Percentiles rank a stretch among this genome's conserved stretches.
These are phyloP conservation scores for Hippocampus barbouri DNA, from an alignment of 2,113 vertebrate species.

Conservation along the genomic window DNA sequence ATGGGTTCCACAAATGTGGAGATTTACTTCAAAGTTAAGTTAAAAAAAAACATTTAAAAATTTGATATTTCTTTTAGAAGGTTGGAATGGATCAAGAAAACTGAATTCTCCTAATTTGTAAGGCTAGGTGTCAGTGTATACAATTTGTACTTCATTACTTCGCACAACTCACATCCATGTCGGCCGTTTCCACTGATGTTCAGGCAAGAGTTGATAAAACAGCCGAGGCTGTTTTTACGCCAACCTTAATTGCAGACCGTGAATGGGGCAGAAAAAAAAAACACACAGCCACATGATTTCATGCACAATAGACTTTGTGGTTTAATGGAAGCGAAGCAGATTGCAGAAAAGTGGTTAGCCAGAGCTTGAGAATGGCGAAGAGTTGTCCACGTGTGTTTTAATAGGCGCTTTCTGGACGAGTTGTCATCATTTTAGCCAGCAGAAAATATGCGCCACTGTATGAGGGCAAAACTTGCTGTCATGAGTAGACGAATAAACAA, in stretches of 20 bases:
- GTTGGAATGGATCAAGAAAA: too few relatives aligned
- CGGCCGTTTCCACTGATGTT: not conserved
- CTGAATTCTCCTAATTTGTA: not conserved
- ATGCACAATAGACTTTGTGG: slow-evolving; percentile 32
- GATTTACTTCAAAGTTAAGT: too few relatives aligned
- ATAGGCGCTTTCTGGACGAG: slow-evolving; percentile 61
- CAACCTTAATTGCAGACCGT: slow-evolving; percentile 55
- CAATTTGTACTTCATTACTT: not conserved
- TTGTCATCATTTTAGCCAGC: slow-evolving; percentile 57
- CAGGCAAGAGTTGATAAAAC: not conserved
- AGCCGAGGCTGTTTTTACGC: slow-evolving; percentile 36
- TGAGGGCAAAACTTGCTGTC: slow-evolving; percentile 22
- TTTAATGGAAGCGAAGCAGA: slow-evolving; percentile 30
- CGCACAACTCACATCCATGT: not conserved
- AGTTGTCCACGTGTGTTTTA: slow-evolving; percentile 55
- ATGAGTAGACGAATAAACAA: not conserved
- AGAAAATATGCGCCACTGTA: slow-evolving; percentile 42
- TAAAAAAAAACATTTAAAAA: too few relatives aligned
- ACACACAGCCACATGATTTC: slow-evolving; percentile 25
- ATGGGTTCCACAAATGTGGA: too few relatives aligned
- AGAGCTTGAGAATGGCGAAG: slow-evolving; percentile 48
- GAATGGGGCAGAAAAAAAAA: slow-evolving; percentile 4
- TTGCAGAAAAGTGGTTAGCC: slow-evolving; percentile 58
- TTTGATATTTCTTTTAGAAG: too few relatives aligned
- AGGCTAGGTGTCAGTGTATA: not conserved